A percentile compares a stretch with the other conserved stretches of the same genome.
These are phyloP conservation scores for Podargus strigoides DNA, from an alignment of 2,797 vertebrate species.

Conservation along the genomic window DNA sequence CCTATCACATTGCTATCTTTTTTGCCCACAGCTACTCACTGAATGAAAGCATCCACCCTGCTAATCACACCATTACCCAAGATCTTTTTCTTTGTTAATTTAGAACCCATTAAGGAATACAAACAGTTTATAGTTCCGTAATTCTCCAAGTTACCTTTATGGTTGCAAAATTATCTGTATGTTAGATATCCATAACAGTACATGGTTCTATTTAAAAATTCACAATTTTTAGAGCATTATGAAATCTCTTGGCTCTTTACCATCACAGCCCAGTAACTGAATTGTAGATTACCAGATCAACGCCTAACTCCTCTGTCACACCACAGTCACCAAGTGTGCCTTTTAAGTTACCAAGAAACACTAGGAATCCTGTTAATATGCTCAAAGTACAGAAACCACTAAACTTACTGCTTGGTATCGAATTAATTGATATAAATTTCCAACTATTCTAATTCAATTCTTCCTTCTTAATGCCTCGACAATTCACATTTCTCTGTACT, in stretches of 20 bases:
- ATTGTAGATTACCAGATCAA: background rate
- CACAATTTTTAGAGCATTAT: background rate
- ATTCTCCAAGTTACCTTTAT: background rate
- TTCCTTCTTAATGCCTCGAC: background rate
- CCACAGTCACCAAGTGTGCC: fast-evolving
- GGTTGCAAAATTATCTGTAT: background rate
- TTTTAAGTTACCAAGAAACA: background rate
- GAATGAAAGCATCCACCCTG: background rate
- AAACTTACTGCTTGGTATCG: background rate
- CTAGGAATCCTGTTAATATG: background rate
- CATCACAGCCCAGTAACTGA: background rate
- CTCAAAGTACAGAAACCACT: background rate
- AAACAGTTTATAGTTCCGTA: background rate
- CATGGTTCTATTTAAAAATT: background rate
- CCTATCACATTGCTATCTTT: background rate
- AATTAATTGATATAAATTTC: too few species aligned
- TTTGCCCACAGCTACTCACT: background rate
- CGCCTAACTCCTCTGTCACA: background rate
- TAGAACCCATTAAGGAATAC: background rate
- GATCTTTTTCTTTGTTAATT: background rate
- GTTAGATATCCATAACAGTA: background rate
- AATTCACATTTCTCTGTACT: background rate
- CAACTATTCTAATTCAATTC: background rate
- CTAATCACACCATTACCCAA: background rate
- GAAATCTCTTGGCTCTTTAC: background rate